Evolutionary conservation across 2,797 vertebrate genomes (phyloP).

Genomic region (Acanthurus lineatus): DNA sequence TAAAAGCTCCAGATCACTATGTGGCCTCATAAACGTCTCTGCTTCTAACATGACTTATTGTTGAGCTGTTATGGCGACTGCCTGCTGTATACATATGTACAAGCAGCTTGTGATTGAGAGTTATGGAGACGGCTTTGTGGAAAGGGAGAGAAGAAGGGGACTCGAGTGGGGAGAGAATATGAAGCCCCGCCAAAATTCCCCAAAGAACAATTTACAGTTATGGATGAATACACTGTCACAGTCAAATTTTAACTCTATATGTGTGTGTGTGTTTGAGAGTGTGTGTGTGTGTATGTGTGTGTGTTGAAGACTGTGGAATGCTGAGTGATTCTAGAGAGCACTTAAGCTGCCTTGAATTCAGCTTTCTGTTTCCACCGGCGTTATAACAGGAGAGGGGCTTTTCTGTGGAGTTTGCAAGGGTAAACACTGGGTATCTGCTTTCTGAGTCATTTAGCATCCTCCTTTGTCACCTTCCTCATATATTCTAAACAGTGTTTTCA

Average conservation of each 20-base stretch:
- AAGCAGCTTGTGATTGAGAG: constrained; percentile 64
- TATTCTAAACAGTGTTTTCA: constrained; percentile 76
- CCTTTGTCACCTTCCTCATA: constrained; percentile 70
- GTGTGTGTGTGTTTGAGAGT: constrained; percentile 55
- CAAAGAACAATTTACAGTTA: constrained; percentile 84
- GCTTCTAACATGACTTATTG: constrained; percentile 41
- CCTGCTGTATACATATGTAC: constrained; percentile 47
- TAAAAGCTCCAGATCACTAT: constrained; percentile 12
- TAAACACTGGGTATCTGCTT: constrained; percentile 79
- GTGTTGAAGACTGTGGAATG: constrained; percentile 69
- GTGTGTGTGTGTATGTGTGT: constrained; percentile 52
- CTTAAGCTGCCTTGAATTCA: constrained; percentile 81
- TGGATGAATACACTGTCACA: constrained; percentile 81
- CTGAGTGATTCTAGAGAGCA: constrained; percentile 84
- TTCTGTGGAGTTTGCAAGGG: constrained; percentile 70
- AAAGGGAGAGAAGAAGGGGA: constrained; percentile 50
- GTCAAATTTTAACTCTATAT: constrained; percentile 73
- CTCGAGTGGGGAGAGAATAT: constrained; percentile 36
- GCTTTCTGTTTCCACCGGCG: constrained; percentile 71
- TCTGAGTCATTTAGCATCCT: constrained; percentile 76
- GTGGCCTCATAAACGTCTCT: constrained; percentile 1
- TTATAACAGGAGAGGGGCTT: constrained; percentile 73
- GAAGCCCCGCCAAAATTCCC: constrained; percentile 77
- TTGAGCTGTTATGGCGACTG: constrained; percentile 26
- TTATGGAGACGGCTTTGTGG: constrained; percentile 70